Base-by-base conservation (phyloP, 2,888 invertebrate genomes). In the Clunio marinus region DNA sequence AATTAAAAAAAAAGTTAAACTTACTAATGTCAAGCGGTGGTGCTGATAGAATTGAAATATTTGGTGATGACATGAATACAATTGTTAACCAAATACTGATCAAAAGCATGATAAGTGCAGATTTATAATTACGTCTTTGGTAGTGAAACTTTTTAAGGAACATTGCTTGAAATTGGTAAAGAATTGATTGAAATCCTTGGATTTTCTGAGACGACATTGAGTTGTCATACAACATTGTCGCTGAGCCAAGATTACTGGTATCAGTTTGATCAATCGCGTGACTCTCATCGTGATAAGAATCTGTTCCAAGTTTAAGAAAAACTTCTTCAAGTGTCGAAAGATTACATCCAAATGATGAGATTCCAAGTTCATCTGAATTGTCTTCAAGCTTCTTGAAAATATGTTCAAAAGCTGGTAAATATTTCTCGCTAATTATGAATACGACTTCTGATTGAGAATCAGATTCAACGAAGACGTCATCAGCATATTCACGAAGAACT, bases 261-360 rank as follows among this genome's bases (percentile, higher is more conserved):
- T 59, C 25, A 10, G 28, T 32, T 15, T 45, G 35, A 8, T 37
- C 15, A 5, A 37, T 71, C 2, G 75, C 75, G 28, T 79, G 71
- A 68, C 41, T 71, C 66, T 85, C 84, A n/a, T n/a, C n/a, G n/a
- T n/a, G n/a, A n/a, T n/a, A n/a, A n/a, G n/a, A n/a, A n/a, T n/a
- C n/a, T 1, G 83, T 80, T 13, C 84, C 84, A 13, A 84, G 81
- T 55, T 86, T 87, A 83, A 93, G 86, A 75, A 93, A 92, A 0
- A 94, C 93, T 79, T 95, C 94, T 79, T 94, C 94, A 78, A 95
- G 81, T 0, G 93, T 91, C 1, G 93, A 92, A 13, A 93, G 86
- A 4, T 89, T 86, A 22, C 93, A 85, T 4, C 94, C 94, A 76
- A 89, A 94, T 74, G 90, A 89, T 70, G 83, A 84, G 59, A 91